Conservation (phyloP, 2,888 invertebrate genomes). For the Ceriagrion tenellum region DNA sequence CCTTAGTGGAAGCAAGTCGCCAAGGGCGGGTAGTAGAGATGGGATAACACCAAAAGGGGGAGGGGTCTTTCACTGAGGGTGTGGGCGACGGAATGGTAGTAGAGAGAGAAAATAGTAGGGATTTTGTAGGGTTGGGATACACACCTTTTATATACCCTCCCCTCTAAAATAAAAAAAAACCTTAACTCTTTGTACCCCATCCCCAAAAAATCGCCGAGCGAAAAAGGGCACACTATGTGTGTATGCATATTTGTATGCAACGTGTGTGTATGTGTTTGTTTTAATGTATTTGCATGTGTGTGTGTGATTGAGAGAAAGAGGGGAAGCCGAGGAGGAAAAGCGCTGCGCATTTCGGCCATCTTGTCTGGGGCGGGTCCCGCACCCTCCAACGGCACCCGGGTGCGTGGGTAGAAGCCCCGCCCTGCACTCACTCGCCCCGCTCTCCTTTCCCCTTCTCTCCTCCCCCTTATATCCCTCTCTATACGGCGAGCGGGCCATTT, state of each 20-base stretch:
- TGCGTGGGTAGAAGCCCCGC: conserved; percentile 63
- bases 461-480: not conserved
- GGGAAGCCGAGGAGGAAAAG: not conserved
- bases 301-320: not conserved
- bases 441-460: not conserved
- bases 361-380: conserved; percentile 66
- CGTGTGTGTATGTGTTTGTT: too few species aligned
- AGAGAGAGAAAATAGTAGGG: not conserved
- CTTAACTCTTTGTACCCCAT: too few species aligned
- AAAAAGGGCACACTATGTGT: not conserved
- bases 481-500: not conserved
- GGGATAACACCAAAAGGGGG: too few species aligned
- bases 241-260: too few species aligned
- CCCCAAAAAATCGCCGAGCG: not conserved
- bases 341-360: conserved; percentile 48
- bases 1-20: too few species aligned
- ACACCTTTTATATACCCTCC: too few species aligned
- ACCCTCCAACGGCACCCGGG: conserved; percentile 67
- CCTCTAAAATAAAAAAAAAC: too few species aligned
- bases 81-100: not conserved
- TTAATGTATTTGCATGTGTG: not conserved
- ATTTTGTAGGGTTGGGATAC: not conserved
- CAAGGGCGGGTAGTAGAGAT: too few species aligned
- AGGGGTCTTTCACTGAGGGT: not conserved
- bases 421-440: not conserved